Base-by-base conservation (phyloP, 2,113 vertebrate genomes). In the Campylomormyrus tamandua region DNA sequence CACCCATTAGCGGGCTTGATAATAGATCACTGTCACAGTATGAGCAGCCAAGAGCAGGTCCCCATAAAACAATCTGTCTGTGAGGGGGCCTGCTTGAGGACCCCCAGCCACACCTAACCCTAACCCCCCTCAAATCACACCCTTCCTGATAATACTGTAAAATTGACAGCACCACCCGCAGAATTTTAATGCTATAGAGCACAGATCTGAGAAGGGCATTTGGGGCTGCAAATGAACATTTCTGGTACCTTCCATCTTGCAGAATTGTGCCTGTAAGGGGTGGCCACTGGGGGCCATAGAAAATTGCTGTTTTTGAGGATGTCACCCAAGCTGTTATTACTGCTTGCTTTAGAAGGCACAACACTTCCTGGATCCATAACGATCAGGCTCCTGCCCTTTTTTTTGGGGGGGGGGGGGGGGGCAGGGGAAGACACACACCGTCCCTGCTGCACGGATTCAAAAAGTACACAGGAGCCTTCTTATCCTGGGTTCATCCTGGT, bases 1-100 rank as follows among this genome's bases (percentile, higher is more conserved):
- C 89, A 77, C 70, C 89, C 92, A 94, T 93, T 93, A 90, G 93
- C 93, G 93, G 91, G 91, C 19, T 85, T 89, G 92, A 91, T 94
- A 93, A 93, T 91, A 52, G 84, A 39, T 93, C 91, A 89, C 92
- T 92, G 27, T 90, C 58, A 87, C 90, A 92, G 91, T 89, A 87
- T 62, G 87, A 87, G 91, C 52, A 87, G 46, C 15, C 66, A 90
- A 90, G 89, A 88, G 91, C 91, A 90, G 90, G 52, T 31, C 48
- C 27, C 50, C 62, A 31, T 70, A 70, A 70, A 31, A 87, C 27
- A 87, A 11, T 42, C 15, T 17, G n/a, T 53, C 10, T 39, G 10
- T 13, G 85, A 39, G 85, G 49, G 48, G 52, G 24, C 24, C 49
- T 52, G n/a, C 27, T 11, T 70, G n/a, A 31, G 62, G 62, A 70